A percentile compares a stretch with the other conserved stretches of the same genome.
Evolutionary conservation across 1,140 invertebrate genomes (phyloP).

Genomic region (Hyphantria cunea): DNA sequence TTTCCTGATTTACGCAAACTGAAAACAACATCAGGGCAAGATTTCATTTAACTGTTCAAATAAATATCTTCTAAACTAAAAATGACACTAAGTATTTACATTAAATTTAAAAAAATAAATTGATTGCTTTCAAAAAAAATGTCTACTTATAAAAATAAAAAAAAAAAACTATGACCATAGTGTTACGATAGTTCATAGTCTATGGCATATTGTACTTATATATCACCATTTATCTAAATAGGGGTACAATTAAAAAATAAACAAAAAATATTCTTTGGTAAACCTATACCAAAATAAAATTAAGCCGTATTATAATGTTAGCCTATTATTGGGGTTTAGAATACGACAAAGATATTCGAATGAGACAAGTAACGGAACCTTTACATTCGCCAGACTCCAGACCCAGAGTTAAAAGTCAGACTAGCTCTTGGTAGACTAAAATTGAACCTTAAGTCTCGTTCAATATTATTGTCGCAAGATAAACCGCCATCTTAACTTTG

Average conservation of each 20-base stretch:
- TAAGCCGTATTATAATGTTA: conserved; percentile 25
- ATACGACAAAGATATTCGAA: too few relatives aligned
- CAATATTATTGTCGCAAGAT: too few relatives aligned
- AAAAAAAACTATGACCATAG: conserved; percentile 46
- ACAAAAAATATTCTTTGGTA: conserved; percentile 46
- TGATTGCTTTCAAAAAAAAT: conserved; percentile 35
- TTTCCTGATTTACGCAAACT: conserved; percentile 18
- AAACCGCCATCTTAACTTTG: too few relatives aligned
- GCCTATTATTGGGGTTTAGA: not conserved
- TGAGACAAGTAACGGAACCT: too few relatives aligned
- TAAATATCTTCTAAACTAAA: conserved; percentile 25
- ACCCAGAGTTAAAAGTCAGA: too few relatives aligned
- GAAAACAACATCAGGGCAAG: conserved; percentile 40
- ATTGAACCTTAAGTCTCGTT: too few relatives aligned
- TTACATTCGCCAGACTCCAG: too few relatives aligned
- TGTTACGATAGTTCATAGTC: conserved; percentile 37
- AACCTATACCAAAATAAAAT: conserved; percentile 42
- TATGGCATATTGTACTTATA: conserved; percentile 71
- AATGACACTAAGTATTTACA: conserved; percentile 52
- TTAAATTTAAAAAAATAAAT: conserved; percentile 30
- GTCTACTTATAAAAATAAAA: conserved; percentile 43
- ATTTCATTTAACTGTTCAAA: conserved; percentile 26
- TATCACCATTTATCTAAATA: conserved; percentile 45
- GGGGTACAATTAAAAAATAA: conserved; percentile 6
- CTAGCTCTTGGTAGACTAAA: too few relatives aligned